These are phyloP conservation scores for Perithous albicinctus DNA, from an alignment of 2,888 invertebrate genomes.

Conservation along the genomic window DNA sequence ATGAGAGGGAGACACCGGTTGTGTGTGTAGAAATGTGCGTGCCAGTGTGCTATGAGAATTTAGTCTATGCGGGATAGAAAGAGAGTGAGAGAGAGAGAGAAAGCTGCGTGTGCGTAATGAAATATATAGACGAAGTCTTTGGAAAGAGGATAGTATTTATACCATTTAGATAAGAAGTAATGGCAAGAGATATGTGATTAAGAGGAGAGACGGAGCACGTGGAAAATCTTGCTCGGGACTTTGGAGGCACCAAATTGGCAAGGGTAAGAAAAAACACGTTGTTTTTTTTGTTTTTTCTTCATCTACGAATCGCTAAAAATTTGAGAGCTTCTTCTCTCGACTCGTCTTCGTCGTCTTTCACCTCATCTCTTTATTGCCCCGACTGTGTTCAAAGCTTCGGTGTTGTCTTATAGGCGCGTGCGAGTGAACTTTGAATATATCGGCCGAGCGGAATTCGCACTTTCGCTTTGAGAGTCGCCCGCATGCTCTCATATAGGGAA, in stretches of 20 bases:
- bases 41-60: constrained; percentile 12
- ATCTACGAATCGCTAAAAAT: background rate
- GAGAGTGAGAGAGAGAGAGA: background rate
- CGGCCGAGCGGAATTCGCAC: background rate
- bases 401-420: constrained; percentile 64
- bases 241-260: background rate
- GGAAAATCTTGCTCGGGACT: background rate
- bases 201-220: constrained; percentile 13
- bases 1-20: constrained; percentile 3
- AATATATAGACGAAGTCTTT: constrained; percentile 35
- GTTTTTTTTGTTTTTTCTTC: no score
- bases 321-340: constrained; percentile 9
- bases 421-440: constrained; percentile 27
- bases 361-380: constrained; percentile 69
- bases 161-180: constrained; percentile 56
- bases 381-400: constrained; percentile 81
- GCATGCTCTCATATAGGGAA: background rate
- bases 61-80: background rate
- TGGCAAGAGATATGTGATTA: constrained; percentile 44
- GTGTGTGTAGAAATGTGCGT: constrained; percentile 12
- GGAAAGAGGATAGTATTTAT: constrained; percentile 63
- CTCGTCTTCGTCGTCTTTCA: constrained; percentile 55
- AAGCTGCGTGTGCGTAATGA: constrained; percentile 24
- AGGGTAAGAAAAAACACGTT: background rate
- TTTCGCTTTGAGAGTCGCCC: background rate